These are phyloP conservation scores for Drosophila ficusphila DNA, from an alignment of 1,140 invertebrate genomes.

Conservation along the genomic window DNA sequence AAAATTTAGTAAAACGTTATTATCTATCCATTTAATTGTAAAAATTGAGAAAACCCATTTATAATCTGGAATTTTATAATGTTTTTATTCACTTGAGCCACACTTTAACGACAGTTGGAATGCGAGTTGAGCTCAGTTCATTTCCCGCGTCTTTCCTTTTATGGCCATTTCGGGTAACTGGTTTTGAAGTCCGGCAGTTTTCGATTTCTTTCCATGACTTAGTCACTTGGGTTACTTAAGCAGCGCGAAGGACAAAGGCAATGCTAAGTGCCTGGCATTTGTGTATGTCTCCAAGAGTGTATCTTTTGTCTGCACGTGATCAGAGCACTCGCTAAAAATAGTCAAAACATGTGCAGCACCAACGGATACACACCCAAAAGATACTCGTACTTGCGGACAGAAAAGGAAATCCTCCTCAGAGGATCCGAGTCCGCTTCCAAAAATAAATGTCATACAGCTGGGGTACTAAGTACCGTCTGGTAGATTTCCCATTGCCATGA, in stretches of 20 bases:
- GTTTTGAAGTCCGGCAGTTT: conserved; percentile 22
- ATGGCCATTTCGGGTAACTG: conserved; percentile 28
- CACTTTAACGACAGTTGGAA: conserved; percentile 4
- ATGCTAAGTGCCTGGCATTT: background rate
- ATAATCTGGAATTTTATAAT: background rate
- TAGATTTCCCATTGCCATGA: conserved; percentile 21
- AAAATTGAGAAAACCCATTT: too few relatives aligned
- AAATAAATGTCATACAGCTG: conserved; percentile 28
- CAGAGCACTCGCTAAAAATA: conserved; percentile 38
- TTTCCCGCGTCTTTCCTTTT: conserved; percentile 30
- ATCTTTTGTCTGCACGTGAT: conserved; percentile 38
- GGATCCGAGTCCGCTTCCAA: conserved; percentile 9
- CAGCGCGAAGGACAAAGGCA: conserved; percentile 34
- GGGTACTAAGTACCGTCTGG: conserved; percentile 10
- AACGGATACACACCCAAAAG: conserved; percentile 15
- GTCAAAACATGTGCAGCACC: conserved; percentile 12
- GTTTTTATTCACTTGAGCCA: background rate
- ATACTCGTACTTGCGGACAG: background rate
- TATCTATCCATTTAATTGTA: too few relatives aligned
- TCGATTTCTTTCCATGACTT: conserved; percentile 27
- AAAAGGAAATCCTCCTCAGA: conserved; percentile 26
- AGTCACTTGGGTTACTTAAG: conserved; percentile 28
- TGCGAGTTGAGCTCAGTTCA: conserved; percentile 4
- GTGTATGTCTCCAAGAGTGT: conserved; percentile 25
- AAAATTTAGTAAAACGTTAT: too few relatives aligned